Evolutionary conservation across 2,113 vertebrate species (phyloP).

Genomic region (Myodes glareolus): DNA sequence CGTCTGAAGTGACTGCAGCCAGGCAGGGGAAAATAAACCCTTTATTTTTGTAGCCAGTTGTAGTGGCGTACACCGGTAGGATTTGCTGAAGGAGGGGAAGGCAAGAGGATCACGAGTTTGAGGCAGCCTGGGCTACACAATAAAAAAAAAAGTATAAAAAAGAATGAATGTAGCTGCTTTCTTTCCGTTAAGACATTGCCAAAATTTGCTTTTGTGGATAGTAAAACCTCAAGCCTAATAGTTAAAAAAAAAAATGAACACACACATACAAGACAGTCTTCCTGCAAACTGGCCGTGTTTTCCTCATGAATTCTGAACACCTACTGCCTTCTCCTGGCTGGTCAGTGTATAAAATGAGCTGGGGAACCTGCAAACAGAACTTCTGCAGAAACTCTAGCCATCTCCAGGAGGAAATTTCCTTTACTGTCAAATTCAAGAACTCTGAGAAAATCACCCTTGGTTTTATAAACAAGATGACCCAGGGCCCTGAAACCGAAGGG

Average conservation of each 20-base stretch:
- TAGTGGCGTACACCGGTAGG: no score
- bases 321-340: constrained; percentile 26
- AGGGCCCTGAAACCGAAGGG: constrained; percentile 2
- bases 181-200: constrained; percentile 52
- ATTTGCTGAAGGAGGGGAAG: no score
- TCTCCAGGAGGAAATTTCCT: constrained; percentile 17
- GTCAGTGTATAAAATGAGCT: background rate
- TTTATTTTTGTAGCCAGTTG: no score
- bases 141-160: no score
- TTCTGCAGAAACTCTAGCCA: constrained; percentile 36
- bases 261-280: background rate
- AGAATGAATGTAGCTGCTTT: constrained; percentile 43
- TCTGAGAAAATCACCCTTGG: background rate
- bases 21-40: background rate
- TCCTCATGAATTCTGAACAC: constrained; percentile 52
- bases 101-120: no score
- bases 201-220: constrained; percentile 62
- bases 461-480: background rate
- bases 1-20: background rate
- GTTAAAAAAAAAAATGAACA: background rate
- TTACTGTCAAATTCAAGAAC: background rate
- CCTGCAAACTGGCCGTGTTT: background rate
- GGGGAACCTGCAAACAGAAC: background rate
- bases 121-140: no score
- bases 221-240: background rate